Base-by-base conservation (phyloP, 2,113 vertebrate genomes). In the Siphamia tubifer region DNA sequence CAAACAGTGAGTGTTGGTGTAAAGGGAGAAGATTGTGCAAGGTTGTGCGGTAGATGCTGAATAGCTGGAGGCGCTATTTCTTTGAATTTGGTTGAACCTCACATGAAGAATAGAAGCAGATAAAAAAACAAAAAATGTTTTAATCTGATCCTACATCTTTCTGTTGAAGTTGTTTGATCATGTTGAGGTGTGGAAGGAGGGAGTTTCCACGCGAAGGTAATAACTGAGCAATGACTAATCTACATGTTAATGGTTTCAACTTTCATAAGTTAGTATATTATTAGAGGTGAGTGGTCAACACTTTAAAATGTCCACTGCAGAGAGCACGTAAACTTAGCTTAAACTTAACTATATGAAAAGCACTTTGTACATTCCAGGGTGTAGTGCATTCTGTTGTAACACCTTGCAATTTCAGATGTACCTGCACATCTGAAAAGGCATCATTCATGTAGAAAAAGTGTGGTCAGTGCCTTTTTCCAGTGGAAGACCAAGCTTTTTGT, bases 401-500 rank as follows among this genome's bases (percentile, higher is more conserved):
- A 30, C 35, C 23, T 35, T 52, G 49, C 55, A 47, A 25, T n/a
- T 31, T 8, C 9, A 11, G 5, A 2, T n/a, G n/a, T n/a, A n/a
- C n/a, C n/a, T n/a, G 32, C 28, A 55, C 28, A 36, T 65, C 27
- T n/a, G 9, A 25, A 60, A 53, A 58, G 21, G 11, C 63, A 51
- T 62, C 40, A 45, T 56, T 51, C 31, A 34, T 67, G 44, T 58
- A 1, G 15, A 21, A 23, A 48, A 24, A 72, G 45, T 25, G 25
- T 21, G 1, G 30, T 28, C n/a, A 30, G 30, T 38, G 21, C 17
- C 44, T 73, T 44, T 82, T 77, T 68, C 52, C 71, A 63, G 71
- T 52, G 49, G 81, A 54, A 76, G 60, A 43, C 55, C 6, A 12
- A 56, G 39, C 47, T 75, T 66, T 64, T 67, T 74, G 63, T 73